Conservation (phyloP, 2,888 invertebrate species). For the Phania funesta region DNA sequence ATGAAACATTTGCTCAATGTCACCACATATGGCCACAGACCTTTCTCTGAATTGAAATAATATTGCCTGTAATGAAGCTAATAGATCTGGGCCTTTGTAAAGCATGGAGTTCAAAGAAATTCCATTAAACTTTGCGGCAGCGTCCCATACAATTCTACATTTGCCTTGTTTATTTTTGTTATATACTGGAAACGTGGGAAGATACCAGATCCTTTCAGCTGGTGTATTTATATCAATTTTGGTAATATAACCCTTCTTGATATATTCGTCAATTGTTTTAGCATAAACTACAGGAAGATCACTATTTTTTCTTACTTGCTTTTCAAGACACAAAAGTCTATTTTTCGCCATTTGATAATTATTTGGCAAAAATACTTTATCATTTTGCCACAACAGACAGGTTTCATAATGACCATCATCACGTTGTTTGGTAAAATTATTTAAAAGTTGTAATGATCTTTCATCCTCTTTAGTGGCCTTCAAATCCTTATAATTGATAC, state of each 20-base stretch:
- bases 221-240: constrained; percentile 54
- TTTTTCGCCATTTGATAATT: too few species aligned
- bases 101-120: too few species aligned
- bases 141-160: constrained; percentile 58
- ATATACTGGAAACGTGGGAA: constrained; percentile 69
- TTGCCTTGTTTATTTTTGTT: constrained; percentile 69
- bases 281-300: constrained; percentile 8
- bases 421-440: constrained; percentile 26
- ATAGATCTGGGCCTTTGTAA: constrained; percentile 74
- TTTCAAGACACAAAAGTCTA: too few species aligned
- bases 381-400: constrained; percentile 37
- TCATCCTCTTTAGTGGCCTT: constrained; percentile 21
- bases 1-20: constrained; percentile 60
- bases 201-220: constrained; percentile 66
- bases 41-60: constrained; percentile 75
- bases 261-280: constrained; percentile 54
- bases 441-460: constrained; percentile 33
- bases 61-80: constrained; percentile 73
- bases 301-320: not conserved
- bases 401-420: constrained; percentile 39
- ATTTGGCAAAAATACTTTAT: not conserved
- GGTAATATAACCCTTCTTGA: constrained; percentile 66
- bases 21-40: constrained; percentile 68
- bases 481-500: constrained; percentile 25
- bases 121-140: constrained; percentile 69